These are phyloP conservation scores for Thalpophila matura DNA, from an alignment of 2,888 invertebrate species.

Conservation along the genomic window DNA sequence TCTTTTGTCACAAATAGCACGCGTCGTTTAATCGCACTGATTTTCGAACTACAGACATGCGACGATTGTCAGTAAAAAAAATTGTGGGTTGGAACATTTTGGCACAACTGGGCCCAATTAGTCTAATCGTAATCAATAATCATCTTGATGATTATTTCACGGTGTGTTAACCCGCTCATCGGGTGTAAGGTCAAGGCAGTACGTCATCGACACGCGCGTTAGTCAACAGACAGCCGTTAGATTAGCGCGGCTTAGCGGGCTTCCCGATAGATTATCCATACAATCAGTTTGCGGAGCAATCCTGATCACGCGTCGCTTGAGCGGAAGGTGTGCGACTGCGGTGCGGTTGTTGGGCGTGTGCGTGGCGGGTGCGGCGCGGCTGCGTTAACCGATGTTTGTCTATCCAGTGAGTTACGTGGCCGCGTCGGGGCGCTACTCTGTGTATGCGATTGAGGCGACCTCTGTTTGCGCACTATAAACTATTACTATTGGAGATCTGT, in stretches of 20 bases:
- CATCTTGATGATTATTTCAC: background rate
- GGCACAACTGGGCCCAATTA: no score
- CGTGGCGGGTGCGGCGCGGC: background rate
- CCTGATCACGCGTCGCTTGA: conserved; percentile 3
- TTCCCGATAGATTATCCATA: conserved; percentile 28
- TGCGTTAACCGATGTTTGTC: conserved; percentile 38
- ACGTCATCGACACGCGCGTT: background rate
- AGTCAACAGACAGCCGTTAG: conserved; percentile 11
- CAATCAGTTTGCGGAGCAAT: conserved; percentile 26
- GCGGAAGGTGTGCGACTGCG: background rate
- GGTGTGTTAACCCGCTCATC: background rate
- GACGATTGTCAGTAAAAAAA: no score
- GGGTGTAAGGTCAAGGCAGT: background rate
- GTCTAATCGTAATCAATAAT: no score
- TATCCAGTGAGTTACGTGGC: conserved; percentile 33
- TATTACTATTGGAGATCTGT: conserved; percentile 27
- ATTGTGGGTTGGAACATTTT: no score
- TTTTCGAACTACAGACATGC: no score
- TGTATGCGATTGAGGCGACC: conserved; percentile 23
- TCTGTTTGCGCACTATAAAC: conserved; percentile 40
- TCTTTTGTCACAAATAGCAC: no score
- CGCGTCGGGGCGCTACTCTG: conserved; percentile 8
- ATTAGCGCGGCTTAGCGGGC: conserved; percentile 25
- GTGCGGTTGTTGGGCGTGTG: background rate
- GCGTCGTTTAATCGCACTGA: no score